Base-by-base conservation (phyloP, 2,797 vertebrate species). In the Acanthis flammea region DNA sequence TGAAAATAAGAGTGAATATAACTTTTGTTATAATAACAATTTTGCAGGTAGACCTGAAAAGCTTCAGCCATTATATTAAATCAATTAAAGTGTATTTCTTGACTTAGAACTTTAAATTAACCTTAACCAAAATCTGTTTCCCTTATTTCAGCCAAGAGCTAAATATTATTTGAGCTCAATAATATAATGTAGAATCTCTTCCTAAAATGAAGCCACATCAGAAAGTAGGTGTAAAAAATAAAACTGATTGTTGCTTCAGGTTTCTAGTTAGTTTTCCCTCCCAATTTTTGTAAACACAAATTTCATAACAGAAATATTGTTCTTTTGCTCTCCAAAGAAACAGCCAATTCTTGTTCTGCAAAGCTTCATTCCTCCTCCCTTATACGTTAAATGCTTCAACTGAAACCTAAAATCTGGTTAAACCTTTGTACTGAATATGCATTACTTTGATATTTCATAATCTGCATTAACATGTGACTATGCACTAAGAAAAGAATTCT, bases 1-100 rank as follows among this genome's bases (percentile, higher is more conserved):
- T 41, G 67, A 60, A 88, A 88, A 27, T 50, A 73, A 83, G 21
- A 83, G 70, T 31, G 7, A 93, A 75, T 45, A 8, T 19, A 92
- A 50, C n/a, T 77, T 73, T 24, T 84, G 9, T 45, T 80, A 67
- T 12, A 15, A 51, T n/a, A 79, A 66, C 6, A 10, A 51, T 44
- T 63, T 88, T 86, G 28, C 28, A 77, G 74, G 57, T 47, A 70
- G 37, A 45, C 6, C 1, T 4, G 17, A 33, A 30, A 70, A 80
- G n/a, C 12, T 77, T 47, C 73, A 77, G 35, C 14, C 15, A 42
- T 39, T 58, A 73, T n/a, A 77, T 70, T 91, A 84, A 70, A 80
- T 30, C 45, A 61, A n/a, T 73, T 83, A 27, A 57, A 83, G 6
- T 21, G 10, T 4, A 76, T 73, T 90, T 92, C n/a, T 80, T 88